Base-by-base conservation (phyloP, 2,113 vertebrate genomes). In the Trichechus manatus region DNA sequence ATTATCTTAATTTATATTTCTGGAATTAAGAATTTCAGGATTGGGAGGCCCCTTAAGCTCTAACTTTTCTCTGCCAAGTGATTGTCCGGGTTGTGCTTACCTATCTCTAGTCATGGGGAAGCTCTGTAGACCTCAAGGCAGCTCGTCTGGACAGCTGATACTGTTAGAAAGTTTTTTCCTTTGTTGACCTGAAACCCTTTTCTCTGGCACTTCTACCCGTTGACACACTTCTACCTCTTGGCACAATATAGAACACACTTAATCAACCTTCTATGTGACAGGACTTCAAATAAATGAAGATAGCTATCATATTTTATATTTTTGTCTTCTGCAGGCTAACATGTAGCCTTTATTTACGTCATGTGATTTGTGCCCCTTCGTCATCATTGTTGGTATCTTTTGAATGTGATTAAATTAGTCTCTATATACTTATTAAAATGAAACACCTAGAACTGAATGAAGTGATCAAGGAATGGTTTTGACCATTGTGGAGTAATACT, bases 21-120 rank as follows among this genome's bases (percentile, higher is more conserved):
- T 66, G 72, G 79, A 92, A 50, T 88, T 83, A 75, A 53, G 81
- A 87, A 68, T 95, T 81, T 77, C 20, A 79, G 36, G 53, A 84
- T 56, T n/a, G 79, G 66, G 79, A 87, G 39, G 20, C 59, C 1
- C 59, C 3, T 68, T 86, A 77, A 9, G 86, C 47, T n/a, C 6
- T 31, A 44, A n/a, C 33, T 19, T 36, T 20, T 93, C 39, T 19
- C 31, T 93, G 79, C 59, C n/a, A 50, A 61, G 6, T 68, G 36
- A 72, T 56, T 50, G 6, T 20, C 39, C 29, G 70, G 78, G 25
- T 50, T 84, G 53, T 72, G 53, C 29, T 9, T 20, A 14, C n/a
- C 6, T 56, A 23, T 79, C 61, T 89, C 72, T 9, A 6, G 29
- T 53, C 42, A 31, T 8, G 4, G 13, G 63, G 53, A 61, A 47